Evolutionary conservation across 1,140 invertebrate species (phyloP).

Genomic region (Habropoda laboriosa): DNA sequence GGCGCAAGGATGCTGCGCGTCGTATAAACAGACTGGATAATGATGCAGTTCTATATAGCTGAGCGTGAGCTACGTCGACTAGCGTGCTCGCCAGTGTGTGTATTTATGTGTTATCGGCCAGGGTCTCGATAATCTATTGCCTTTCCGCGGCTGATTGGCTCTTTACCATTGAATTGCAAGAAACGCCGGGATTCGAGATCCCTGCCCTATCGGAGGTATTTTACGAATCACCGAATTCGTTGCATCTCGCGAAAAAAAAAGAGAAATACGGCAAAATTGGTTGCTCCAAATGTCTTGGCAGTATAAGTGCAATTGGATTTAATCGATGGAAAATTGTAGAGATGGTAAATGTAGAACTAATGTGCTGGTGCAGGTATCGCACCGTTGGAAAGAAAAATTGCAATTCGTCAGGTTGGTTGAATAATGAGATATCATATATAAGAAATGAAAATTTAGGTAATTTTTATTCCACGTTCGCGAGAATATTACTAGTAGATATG

Average conservation of each 20-base stretch:
- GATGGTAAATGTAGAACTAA: too few species aligned
- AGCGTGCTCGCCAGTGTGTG: background rate
- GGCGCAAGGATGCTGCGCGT: conserved; percentile 2
- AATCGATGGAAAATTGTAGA: too few species aligned
- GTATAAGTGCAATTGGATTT: too few species aligned
- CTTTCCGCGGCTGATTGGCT: conserved; percentile 44
- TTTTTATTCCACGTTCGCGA: too few species aligned
- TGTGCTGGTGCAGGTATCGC: too few species aligned
- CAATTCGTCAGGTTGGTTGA: too few species aligned
- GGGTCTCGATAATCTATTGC: conserved; percentile 41
- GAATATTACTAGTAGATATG: too few species aligned
- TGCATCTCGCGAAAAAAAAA: background rate
- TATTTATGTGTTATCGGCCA: conserved; percentile 38
- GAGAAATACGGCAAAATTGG: background rate
- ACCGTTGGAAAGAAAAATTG: too few species aligned
- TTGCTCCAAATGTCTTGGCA: too few species aligned
- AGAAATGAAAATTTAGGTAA: too few species aligned
- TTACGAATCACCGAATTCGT: conserved; percentile 17
- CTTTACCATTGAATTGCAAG: conserved; percentile 52
- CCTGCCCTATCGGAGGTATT: background rate
- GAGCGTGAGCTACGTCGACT: conserved; percentile 1
- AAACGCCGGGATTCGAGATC: background rate
- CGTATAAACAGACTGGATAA: conserved; percentile 32
- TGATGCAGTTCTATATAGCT: conserved; percentile 15
- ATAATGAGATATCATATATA: too few species aligned